phyloP scores from a whole-genome alignment of 2,888 invertebrate genomes.

The Caenorhabditis doughertyi region DNA sequence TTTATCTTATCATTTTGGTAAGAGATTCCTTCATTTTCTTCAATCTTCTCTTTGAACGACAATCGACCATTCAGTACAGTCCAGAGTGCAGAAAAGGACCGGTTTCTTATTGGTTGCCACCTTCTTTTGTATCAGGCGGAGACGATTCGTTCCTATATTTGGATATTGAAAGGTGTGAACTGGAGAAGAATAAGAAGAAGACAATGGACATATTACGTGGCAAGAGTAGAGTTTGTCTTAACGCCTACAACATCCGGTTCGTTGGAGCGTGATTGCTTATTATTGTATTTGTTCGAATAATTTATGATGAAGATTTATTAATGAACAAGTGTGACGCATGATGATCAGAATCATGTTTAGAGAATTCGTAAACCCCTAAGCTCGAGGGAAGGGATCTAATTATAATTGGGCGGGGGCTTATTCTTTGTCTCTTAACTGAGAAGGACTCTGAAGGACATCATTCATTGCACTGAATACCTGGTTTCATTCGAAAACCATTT shows the following conservation, averaged over 20 bases:
- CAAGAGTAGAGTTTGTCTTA: constrained; percentile 37
- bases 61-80: constrained; percentile 32
- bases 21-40: not conserved
- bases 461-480: no score
- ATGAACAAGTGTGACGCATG: constrained; percentile 12
- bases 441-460: no score
- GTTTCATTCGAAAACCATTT: no score
- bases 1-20: not conserved
- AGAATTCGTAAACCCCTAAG: constrained; percentile 2
- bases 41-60: constrained; percentile 41
- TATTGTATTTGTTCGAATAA: constrained; percentile 11
- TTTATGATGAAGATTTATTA: constrained; percentile 23
- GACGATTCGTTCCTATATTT: constrained; percentile 29
- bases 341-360: constrained; percentile 8
- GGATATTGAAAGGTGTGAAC: constrained; percentile 33
- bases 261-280: constrained; percentile 19
- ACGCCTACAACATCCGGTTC: constrained; percentile 39
- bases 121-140: constrained; percentile 40
- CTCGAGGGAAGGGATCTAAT: no score
- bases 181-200: not conserved
- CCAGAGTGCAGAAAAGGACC: constrained; percentile 40
- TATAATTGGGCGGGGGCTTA: no score
- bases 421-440: no score
- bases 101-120: constrained; percentile 41
- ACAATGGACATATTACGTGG: constrained; percentile 41